These are phyloP conservation scores for Drosophila borealis DNA, from an alignment of 2,888 invertebrate species.

Conservation along the genomic window DNA sequence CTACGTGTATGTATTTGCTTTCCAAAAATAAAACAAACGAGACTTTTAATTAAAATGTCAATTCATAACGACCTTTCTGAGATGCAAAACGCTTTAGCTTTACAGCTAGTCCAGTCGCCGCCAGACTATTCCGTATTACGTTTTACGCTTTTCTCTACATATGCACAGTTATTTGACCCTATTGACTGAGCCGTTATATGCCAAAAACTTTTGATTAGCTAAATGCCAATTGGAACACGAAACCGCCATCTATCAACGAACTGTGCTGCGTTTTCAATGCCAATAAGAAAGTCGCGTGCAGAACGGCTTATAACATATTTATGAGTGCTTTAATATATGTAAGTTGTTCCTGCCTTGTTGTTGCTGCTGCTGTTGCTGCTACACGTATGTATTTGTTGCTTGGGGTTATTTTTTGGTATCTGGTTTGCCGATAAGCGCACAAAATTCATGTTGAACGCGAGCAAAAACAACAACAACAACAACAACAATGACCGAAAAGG, in stretches of 20 bases:
- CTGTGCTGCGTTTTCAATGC: conserved; percentile 57
- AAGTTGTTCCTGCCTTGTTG: conserved; percentile 15
- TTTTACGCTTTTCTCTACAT: conserved; percentile 7
- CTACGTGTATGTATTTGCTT: neutral
- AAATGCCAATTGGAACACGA: conserved; percentile 50
- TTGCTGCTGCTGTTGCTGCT: conserved; percentile 15
- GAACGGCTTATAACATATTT: conserved; percentile 51
- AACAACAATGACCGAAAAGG: conserved; percentile 29
- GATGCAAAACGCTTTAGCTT: conserved; percentile 24
- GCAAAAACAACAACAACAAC: conserved; percentile 45
- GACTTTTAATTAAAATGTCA: conserved; percentile 12
- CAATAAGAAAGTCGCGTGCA: conserved; percentile 76
- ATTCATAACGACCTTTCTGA: conserved; percentile 22
- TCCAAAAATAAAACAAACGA: conserved; percentile 6
- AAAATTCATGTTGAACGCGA: conserved; percentile 54
- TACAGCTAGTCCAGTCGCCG: conserved; percentile 17
- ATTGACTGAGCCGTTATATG: conserved; percentile 41
- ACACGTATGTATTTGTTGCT: conserved; percentile 47
- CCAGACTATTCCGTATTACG: neutral
- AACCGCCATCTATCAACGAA: conserved; percentile 26
- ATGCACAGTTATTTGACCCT: conserved; percentile 52
- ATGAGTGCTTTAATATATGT: conserved; percentile 14
- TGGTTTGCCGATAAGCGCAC: conserved; percentile 63
- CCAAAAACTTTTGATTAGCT: conserved; percentile 44
- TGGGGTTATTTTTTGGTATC: conserved; percentile 55